Evolutionary conservation across 2,797 vertebrate genomes (phyloP).

Genomic region (Macroramphosus scolopax): DNA sequence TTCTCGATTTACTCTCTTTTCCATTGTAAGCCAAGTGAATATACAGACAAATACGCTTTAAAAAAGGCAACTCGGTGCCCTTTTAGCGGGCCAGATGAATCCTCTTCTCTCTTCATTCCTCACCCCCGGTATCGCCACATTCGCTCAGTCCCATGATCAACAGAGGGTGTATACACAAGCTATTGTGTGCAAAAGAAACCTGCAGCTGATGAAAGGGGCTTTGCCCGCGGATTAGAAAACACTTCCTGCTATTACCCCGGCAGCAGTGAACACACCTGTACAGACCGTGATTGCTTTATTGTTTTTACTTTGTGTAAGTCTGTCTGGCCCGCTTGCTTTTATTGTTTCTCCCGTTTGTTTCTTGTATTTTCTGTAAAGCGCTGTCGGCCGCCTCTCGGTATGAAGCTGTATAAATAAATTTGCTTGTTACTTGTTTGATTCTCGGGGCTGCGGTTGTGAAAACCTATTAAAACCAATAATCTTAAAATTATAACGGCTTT

Average conservation of each 20-base stretch:
- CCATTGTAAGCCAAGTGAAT: background rate
- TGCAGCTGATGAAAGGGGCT: conserved; percentile 20
- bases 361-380: too few relatives aligned
- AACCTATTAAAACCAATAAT: too few relatives aligned
- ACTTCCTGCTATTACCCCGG: conserved; percentile 20
- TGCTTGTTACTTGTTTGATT: too few relatives aligned
- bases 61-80: background rate
- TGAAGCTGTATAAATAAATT: too few relatives aligned
- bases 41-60: background rate
- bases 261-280: conserved; percentile 6
- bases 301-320: too few relatives aligned
- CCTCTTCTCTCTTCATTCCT: conserved; percentile 15
- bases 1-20: too few relatives aligned
- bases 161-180: conserved; percentile 21
- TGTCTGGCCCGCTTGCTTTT: too few relatives aligned
- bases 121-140: conserved; percentile 17
- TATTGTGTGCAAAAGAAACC: conserved; percentile 16
- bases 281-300: background rate
- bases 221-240: conserved; percentile 12
- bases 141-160: conserved; percentile 39
- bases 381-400: too few relatives aligned
- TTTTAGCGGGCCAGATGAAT: conserved; percentile 11
- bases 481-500: too few relatives aligned
- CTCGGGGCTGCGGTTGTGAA: too few relatives aligned
- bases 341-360: too few relatives aligned